phyloP scores from a whole-genome alignment of 2,888 invertebrate genomes.

The Thumatha senex region DNA sequence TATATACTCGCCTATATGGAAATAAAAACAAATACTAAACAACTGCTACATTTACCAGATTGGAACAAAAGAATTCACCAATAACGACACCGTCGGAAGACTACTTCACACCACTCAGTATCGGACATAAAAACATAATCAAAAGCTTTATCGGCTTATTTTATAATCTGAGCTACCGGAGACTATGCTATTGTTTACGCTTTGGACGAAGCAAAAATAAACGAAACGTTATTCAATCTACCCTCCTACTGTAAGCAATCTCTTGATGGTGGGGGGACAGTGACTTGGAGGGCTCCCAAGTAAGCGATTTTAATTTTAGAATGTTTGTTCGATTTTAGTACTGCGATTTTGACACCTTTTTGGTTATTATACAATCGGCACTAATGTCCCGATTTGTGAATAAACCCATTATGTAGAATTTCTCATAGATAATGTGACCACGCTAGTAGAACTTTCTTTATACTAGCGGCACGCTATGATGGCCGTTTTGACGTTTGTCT shows the following conservation, averaged over 20 bases:
- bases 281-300: slow-evolving; percentile 40
- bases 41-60: background rate
- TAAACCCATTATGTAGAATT: too few species aligned
- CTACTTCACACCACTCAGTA: slow-evolving; percentile 16
- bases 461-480: too few species aligned
- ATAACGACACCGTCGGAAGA: background rate
- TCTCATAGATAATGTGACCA: too few species aligned
- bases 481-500: too few species aligned
- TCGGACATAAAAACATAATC: slow-evolving; percentile 31
- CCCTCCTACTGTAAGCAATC: slow-evolving; percentile 73
- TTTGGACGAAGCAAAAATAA: slow-evolving; percentile 65
- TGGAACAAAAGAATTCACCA: background rate
- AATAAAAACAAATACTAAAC: background rate
- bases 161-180: slow-evolving; percentile 39
- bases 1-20: too few species aligned
- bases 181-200: slow-evolving; percentile 55
- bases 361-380: background rate
- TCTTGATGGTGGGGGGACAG: slow-evolving; percentile 55
- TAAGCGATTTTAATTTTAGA: slow-evolving; percentile 10
- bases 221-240: slow-evolving; percentile 78
- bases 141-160: slow-evolving; percentile 31
- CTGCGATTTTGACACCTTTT: too few species aligned
- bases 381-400: too few species aligned
- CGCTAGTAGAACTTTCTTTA: too few species aligned
- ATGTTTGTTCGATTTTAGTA: too few species aligned